Evolutionary conservation across 2,888 invertebrate species (phyloP), one percentile per base, ranked within the genome.

Genomic region (Calameuta filiformis): DNA sequence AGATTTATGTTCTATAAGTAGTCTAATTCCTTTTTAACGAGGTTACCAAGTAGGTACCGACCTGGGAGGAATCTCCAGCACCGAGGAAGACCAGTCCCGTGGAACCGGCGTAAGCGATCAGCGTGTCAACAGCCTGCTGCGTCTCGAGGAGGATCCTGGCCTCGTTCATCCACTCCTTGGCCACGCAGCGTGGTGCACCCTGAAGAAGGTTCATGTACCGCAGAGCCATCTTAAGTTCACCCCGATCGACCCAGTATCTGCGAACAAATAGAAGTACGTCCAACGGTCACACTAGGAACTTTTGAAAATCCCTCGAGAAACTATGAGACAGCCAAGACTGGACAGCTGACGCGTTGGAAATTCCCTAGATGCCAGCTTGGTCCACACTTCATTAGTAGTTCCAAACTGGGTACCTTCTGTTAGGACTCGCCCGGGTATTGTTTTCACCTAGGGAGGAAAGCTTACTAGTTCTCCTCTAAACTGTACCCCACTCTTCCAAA

Each of bases 21-120:
- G 56, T 56, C 56, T 23, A 56, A 56, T 9, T 56, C 56, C 23
- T 23, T 9, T 40, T 6, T 56, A 56, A 56, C 56, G 56, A 56
- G 56, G 23, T 56, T 56, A 56, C 56, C 56, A 56, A 23, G 56
- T 23, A 56, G 23, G 56, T 56, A 82, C 85, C 84, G 81, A 90
- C 90, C 89, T 89, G 88, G 71, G 82, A 69, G 11, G 86, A 83
- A 76, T 88, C 87, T 73, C 89, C 90, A 83, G 86, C 87, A 37
- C 88, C 89, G 73, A 92, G 90, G 89, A 93, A 93, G 86, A 93
- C 89, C 77, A 96, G 92, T 35, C 95, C 95, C 83, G 95, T 94
- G 1, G 97, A 96, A 0, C 96, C 95, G 6, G 98, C 98, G 90
- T 98, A 97, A 0, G 98, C 97, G 90, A 98, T 94, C 37, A 99